A percentile compares a stretch with the other conserved stretches of the same genome.
These are phyloP conservation scores for Myrmophylax atrothorax DNA, from an alignment of 2,113 vertebrate species.

Conservation along the genomic window DNA sequence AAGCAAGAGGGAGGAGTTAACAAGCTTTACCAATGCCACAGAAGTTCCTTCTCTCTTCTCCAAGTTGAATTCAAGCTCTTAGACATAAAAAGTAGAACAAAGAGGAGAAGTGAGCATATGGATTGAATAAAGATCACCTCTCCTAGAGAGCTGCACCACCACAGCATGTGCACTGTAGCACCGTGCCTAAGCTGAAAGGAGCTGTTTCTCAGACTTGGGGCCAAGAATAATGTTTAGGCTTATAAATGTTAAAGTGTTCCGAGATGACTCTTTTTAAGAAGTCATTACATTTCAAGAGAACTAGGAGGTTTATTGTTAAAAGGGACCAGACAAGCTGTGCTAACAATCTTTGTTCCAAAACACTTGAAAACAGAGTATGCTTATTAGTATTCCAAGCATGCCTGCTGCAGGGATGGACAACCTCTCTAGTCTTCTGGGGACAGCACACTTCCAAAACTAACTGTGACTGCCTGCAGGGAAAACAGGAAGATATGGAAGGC, in stretches of 20 bases:
- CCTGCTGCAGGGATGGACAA: not conserved
- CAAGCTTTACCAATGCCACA: not conserved
- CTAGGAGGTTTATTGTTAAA: not conserved
- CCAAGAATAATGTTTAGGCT: constrained; percentile 23
- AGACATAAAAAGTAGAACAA: not conserved
- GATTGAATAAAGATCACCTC: not conserved
- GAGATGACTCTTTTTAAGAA: constrained; percentile 9
- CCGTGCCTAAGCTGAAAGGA: not conserved
- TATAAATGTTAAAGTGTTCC: constrained; percentile 5
- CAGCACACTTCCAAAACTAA: not conserved
- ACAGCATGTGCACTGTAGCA: not conserved
- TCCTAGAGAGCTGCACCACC: not conserved
- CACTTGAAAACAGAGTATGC: not conserved
- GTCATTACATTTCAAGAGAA: not conserved
- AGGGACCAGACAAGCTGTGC: not conserved
- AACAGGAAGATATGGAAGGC: not conserved
- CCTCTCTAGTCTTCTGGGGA: not conserved
- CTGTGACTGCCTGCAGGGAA: not conserved
- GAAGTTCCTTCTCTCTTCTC: not conserved
- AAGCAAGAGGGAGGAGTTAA: not conserved
- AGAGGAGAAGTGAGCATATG: not conserved
- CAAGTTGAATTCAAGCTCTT: not conserved
- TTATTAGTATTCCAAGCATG: not conserved
- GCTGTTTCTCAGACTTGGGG: not conserved
- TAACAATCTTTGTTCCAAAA: not conserved